Conservation (phyloP, 2,113 vertebrate species). For the human (Homo sapiens) region GRCh38 chr13:109586001-109586500, state of each 20-base stretch:
- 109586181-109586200: not conserved
- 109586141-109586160: not conserved
- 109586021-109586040: not conserved
- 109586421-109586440: not conserved
- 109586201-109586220: not conserved
- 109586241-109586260: not conserved
- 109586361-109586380: not conserved
- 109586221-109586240: not conserved
- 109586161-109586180: not conserved
- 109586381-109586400: not conserved
- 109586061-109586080: no score
- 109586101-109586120: not conserved
- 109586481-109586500: not conserved
- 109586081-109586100: not conserved
- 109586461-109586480: not conserved
- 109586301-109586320: not conserved
- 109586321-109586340: not conserved
- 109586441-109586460: not conserved
- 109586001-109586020: not conserved
- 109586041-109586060: rapidly evolving
- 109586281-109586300: not conserved
- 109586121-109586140: not conserved
- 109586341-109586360: not conserved
- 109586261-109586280: not conserved
- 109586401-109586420: not conserved